Evolutionary conservation across 2,888 invertebrate species (phyloP).

Genomic region (Temnothorax ravouxi): DNA sequence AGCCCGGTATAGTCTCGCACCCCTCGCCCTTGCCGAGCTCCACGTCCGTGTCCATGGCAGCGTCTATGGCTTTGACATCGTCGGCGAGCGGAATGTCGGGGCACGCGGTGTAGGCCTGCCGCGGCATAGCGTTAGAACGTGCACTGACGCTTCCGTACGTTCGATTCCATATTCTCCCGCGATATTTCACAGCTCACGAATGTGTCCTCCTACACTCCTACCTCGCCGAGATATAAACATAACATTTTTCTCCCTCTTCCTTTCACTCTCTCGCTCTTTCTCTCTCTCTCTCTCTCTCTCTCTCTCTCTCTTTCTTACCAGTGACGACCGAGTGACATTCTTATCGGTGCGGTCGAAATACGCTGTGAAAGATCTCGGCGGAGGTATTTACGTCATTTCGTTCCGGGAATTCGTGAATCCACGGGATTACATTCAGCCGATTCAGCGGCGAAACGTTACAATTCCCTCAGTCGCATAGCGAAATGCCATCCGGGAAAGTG

Average conservation of each 20-base stretch:
- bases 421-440: conserved; percentile 28
- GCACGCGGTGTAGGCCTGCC: conserved; percentile 56
- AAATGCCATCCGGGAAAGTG: conserved; percentile 69
- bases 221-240: conserved; percentile 66
- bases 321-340: conserved; percentile 65
- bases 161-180: conserved; percentile 61
- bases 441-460: conserved; percentile 41
- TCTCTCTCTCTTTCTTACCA: conserved; percentile 47
- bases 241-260: conserved; percentile 21
- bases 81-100: conserved; percentile 58
- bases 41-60: conserved; percentile 83
- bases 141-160: conserved; percentile 1
- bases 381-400: conserved; percentile 44
- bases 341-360: conserved; percentile 26
- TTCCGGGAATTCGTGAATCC: neutral
- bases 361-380: conserved; percentile 14
- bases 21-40: conserved; percentile 82
- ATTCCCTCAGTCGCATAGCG: conserved; percentile 61
- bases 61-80: conserved; percentile 68
- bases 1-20: conserved; percentile 82
- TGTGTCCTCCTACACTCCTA: conserved; percentile 9
- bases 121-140: conserved; percentile 40
- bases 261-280: neutral
- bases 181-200: conserved; percentile 13
- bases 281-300: conserved; percentile 33